Base-by-base conservation (phyloP, 2,888 invertebrate genomes). In the Chymomyza amoena region DNA sequence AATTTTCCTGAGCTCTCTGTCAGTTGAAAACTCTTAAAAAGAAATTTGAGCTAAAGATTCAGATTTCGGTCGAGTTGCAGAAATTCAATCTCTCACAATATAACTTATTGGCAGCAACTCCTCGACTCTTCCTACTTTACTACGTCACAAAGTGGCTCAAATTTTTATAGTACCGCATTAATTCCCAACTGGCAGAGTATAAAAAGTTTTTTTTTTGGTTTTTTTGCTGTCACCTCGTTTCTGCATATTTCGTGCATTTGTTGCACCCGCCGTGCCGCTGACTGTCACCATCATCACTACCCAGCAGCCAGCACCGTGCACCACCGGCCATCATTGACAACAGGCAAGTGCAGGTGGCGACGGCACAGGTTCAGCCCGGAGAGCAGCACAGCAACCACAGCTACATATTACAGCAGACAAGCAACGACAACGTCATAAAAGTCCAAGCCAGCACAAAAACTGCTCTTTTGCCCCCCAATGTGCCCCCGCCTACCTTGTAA, bases 151-250 rank as follows among this genome's bases (percentile, higher is more conserved):
- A 54, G 0, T 15, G 1, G 6, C n/a, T 16, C 7, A n/a, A 4
- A 20, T 13, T 45, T 45, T 45, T 45, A 45, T 45, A 13, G 39
- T 45, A 13, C 39, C 7, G n/a, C 13, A 45, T 45, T 45, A 45
- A 45, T 13, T 10, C 39, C 1, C 39, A 13, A 45, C 39, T 13
- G 2, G 39, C 13, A 45, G 39, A 45, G 39, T 45, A 45, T 45
- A 45, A 10, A 45, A 36, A 36, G 36, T 36, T 45, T 45, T 45
- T n/a, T 52, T 4, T 32, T 32, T n/a, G n/a, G n/a, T 32, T 75
- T 77, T 86, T 72, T 69, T 68, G 68, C 76, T 83, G 81, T 86
- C 81, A 83, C 81, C 87, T 85, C 71, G 67, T 78, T 85, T 83
- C 73, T 81, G 79, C 86, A 84, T 81, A 81, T 76, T 82, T 73